Conservation (phyloP, 1,140 invertebrate genomes). For the Sarcophaga peregrina region DNA sequence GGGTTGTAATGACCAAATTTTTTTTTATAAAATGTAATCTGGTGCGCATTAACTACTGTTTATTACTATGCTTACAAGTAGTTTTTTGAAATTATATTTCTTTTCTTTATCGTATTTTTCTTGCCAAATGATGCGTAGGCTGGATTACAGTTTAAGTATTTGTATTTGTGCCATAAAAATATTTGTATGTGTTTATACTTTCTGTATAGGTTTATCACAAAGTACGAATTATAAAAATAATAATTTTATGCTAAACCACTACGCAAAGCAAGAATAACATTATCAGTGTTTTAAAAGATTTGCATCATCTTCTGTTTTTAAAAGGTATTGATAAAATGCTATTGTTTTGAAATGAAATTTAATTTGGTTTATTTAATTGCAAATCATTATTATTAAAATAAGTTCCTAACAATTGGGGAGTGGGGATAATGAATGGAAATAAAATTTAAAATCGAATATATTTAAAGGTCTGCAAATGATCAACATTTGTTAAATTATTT, state of each 20-base stretch:
- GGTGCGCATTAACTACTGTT: too few relatives aligned
- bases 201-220: background rate
- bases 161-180: background rate
- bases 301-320: background rate
- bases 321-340: too few relatives aligned
- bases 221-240: background rate
- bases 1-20: too few relatives aligned
- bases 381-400: too few relatives aligned
- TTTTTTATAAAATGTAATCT: too few relatives aligned
- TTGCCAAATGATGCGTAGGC: conserved; percentile 10
- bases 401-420: too few relatives aligned
- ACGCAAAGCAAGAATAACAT: background rate
- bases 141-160: background rate
- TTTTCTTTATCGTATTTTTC: background rate
- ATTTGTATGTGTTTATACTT: too few relatives aligned
- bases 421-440: too few relatives aligned
- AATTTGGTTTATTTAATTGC: too few relatives aligned
- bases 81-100: background rate
- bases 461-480: background rate
- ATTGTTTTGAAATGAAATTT: too few relatives aligned
- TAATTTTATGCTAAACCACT: background rate
- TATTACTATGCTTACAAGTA: background rate
- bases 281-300: background rate
- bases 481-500: conserved; percentile 7
- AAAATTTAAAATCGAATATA: background rate